Conservation (phyloP, 2,888 invertebrate species). For the Coleophora deauratella region DNA sequence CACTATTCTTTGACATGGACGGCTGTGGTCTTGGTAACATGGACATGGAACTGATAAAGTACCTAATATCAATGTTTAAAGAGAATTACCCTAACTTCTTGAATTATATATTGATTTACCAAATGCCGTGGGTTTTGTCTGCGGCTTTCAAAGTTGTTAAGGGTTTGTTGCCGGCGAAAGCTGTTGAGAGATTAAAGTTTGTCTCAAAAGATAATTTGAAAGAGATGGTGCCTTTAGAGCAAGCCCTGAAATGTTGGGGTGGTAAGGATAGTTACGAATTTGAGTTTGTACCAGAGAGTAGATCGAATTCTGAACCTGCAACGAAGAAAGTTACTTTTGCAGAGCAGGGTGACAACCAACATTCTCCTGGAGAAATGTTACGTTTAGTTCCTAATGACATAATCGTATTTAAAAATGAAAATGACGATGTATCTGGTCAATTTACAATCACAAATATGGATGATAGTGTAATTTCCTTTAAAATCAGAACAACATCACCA, state of each 20-base stretch:
- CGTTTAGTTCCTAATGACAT: constrained; percentile 79
- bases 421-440: constrained; percentile 78
- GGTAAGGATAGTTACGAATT: constrained; percentile 84
- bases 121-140: constrained; percentile 95
- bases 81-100: constrained; percentile 90
- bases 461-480: constrained; percentile 56
- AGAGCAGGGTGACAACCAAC: constrained; percentile 46
- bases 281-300: constrained; percentile 78
- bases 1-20: constrained; percentile 93
- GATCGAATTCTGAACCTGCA: constrained; percentile 42
- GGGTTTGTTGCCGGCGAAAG: constrained; percentile 88
- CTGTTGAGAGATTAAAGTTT: constrained; percentile 91
- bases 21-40: constrained; percentile 89
- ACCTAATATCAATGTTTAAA: constrained; percentile 89
- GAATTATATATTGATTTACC: constrained; percentile 91
- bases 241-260: constrained; percentile 86
- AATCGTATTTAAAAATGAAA: constrained; percentile 79
- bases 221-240: constrained; percentile 82
- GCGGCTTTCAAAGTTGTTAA: constrained; percentile 95
- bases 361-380: constrained; percentile 73
- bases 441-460: constrained; percentile 82
- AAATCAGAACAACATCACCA: constrained; percentile 97
- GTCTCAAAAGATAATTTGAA: constrained; percentile 82
- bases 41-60: constrained; percentile 94
- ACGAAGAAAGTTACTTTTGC: constrained; percentile 66